phyloP scores from a whole-genome alignment of 2,113 vertebrate species.

The Indicator indicator region DNA sequence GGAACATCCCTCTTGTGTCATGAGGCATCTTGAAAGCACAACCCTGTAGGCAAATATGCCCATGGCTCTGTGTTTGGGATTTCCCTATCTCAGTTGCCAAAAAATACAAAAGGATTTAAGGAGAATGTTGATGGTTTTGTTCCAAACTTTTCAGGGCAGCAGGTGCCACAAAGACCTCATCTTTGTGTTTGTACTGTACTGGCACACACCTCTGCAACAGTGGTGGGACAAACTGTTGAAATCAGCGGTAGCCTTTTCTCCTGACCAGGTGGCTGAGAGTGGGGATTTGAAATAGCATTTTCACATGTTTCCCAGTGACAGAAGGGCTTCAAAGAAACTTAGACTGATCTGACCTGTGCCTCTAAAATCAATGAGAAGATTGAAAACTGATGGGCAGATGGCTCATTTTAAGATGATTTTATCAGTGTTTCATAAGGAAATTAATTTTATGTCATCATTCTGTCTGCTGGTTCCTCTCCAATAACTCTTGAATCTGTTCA shows the following conservation, averaged over 20 bases:
- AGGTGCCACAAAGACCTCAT: background rate
- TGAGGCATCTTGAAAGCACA: background rate
- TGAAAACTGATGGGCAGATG: background rate
- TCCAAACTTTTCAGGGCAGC: background rate
- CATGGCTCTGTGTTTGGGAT: background rate
- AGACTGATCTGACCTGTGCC: background rate
- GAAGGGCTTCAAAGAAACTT: background rate
- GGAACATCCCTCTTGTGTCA: background rate
- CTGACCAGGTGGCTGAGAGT: background rate
- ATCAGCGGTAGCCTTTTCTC: background rate
- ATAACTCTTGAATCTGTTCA: background rate
- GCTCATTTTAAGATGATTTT: background rate
- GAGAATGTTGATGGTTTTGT: background rate
- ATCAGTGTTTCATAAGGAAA: conserved; percentile 8
- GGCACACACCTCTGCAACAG: background rate
- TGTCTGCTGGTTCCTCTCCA: background rate
- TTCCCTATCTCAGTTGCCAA: background rate
- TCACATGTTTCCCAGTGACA: background rate
- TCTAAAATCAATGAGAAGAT: background rate
- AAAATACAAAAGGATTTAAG: background rate
- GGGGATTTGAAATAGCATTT: background rate
- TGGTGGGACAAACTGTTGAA: background rate
- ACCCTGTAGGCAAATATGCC: background rate
- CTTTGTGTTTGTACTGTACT: background rate
- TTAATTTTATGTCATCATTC: background rate